Evolutionary conservation across 1,140 invertebrate genomes (phyloP).

Genomic region (Drosophila burlai): DNA sequence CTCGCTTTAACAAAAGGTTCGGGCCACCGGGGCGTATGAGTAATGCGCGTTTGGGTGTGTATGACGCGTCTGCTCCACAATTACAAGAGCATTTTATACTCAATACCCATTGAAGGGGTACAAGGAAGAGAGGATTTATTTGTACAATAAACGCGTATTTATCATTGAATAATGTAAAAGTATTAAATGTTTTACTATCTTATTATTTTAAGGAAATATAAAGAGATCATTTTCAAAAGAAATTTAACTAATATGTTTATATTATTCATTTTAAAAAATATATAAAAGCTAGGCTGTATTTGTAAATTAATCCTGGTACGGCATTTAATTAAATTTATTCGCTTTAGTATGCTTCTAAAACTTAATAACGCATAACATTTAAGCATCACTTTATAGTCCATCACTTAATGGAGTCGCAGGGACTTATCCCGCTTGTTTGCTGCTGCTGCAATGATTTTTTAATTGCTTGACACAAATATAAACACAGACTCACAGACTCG

Average conservation of each 20-base stretch:
- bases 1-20: conserved; percentile 38
- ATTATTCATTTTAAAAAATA: background rate
- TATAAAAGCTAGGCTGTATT: background rate
- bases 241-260: too few species aligned
- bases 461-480: conserved; percentile 62
- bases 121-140: background rate
- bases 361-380: background rate
- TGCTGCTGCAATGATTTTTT: conserved; percentile 61
- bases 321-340: background rate
- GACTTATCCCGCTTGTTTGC: conserved; percentile 31
- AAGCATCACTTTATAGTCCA: conserved; percentile 5
- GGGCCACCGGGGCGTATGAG: conserved; percentile 42
- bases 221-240: too few species aligned
- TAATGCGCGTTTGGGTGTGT: conserved; percentile 37
- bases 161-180: background rate
- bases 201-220: too few species aligned
- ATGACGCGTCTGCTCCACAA: conserved; percentile 36
- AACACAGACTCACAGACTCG: conserved; percentile 43
- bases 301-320: background rate
- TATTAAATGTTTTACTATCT: background rate
- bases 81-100: conserved; percentile 45
- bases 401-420: background rate
- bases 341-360: background rate
- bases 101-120: conserved; percentile 26
- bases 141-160: background rate